A percentile compares a stretch with the other conserved stretches of the same genome.
Evolutionary conservation across 1,140 invertebrate species (phyloP).

Genomic region (Diploscapter pachys): DNA sequence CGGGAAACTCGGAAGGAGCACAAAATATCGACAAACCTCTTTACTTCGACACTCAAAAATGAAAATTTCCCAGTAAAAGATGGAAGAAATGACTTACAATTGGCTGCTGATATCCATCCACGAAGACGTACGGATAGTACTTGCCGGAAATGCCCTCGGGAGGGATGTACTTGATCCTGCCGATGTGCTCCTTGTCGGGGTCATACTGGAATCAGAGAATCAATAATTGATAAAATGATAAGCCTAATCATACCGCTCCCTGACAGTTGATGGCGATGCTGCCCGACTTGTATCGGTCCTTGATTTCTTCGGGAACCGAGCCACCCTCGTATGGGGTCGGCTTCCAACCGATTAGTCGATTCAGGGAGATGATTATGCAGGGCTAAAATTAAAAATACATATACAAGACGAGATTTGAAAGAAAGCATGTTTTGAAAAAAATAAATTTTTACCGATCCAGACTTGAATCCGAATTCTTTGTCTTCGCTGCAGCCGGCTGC

Average conservation of each 20-base stretch:
- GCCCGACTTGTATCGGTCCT: constrained; percentile 48
- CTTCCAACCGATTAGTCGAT: constrained; percentile 56
- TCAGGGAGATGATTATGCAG: constrained; percentile 53
- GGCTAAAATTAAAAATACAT: constrained; percentile 35
- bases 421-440: not conserved
- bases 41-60: not conserved
- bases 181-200: constrained; percentile 48
- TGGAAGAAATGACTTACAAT: constrained; percentile 44
- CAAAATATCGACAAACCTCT: not conserved
- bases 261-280: constrained; percentile 52
- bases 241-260: constrained; percentile 44
- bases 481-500: constrained; percentile 38
- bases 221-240: constrained; percentile 31
- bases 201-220: constrained; percentile 40
- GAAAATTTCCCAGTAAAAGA: not conserved
- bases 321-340: constrained; percentile 43
- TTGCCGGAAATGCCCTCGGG: constrained; percentile 49
- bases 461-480: constrained; percentile 51
- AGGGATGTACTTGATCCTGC: constrained; percentile 51
- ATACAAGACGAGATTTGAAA: not conserved
- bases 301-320: constrained; percentile 44
- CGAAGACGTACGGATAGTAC: constrained; percentile 54
- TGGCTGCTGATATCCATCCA: constrained; percentile 57
- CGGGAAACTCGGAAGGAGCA: not conserved
- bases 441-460: constrained; percentile 21